Percentiles rank a stretch among this genome's conserved stretches.
phyloP scores from a whole-genome alignment of 2,113 vertebrate species.

The Orcinus orca region DNA sequence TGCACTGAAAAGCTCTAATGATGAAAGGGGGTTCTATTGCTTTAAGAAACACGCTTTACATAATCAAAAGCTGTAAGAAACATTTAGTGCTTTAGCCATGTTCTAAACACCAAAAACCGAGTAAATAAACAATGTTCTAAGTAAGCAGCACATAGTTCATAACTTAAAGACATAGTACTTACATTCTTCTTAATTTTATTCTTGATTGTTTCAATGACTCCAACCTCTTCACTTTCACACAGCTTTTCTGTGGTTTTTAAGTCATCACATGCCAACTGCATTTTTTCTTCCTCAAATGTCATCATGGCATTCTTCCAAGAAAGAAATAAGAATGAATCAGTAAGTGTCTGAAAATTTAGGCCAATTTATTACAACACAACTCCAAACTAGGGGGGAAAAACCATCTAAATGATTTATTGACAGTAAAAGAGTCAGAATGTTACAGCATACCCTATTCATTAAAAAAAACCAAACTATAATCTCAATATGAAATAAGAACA shows the following conservation, averaged over 20 bases:
- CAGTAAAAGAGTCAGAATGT: constrained; percentile 5
- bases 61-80: background rate
- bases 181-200: constrained; percentile 99
- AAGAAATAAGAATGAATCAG: constrained; percentile 4
- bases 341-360: background rate
- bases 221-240: constrained; percentile 95
- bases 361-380: constrained; percentile 12
- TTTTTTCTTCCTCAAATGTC: constrained; percentile 99
- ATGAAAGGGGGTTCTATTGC: background rate
- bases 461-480: background rate
- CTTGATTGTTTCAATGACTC: constrained; percentile 97
- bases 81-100: background rate
- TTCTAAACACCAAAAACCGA: background rate
- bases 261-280: constrained; percentile 97
- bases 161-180: constrained; percentile 73
- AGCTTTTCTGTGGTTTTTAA: constrained; percentile 96
- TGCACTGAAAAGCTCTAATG: background rate
- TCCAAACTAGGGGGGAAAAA: background rate
- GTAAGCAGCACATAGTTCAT: background rate
- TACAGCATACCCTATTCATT: background rate
- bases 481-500: background rate
- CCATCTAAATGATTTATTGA: background rate
- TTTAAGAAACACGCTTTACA: background rate
- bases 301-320: constrained; percentile 96
- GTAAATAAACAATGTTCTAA: background rate